These are phyloP conservation scores for Erythrocercus mccallii DNA, from an alignment of 2,113 vertebrate genomes.

Conservation along the genomic window DNA sequence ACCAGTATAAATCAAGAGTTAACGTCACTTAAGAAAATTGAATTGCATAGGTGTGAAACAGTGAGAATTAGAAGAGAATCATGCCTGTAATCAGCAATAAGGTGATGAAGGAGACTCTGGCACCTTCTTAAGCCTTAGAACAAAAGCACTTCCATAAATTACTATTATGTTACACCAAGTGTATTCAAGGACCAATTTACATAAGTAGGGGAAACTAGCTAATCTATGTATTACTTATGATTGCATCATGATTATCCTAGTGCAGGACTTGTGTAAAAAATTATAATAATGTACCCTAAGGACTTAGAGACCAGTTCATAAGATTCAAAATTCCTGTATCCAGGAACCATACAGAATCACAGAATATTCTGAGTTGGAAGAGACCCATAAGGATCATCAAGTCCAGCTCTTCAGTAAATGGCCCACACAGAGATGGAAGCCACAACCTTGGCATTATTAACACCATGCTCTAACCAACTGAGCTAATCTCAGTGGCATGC, in stretches of 20 bases:
- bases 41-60: slow-evolving; percentile 1
- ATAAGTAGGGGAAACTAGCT: not conserved
- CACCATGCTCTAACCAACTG: not conserved
- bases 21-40: not conserved
- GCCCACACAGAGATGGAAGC: not conserved
- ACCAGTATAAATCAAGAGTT: not conserved
- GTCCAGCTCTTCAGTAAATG: not conserved
- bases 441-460: not conserved
- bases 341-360: not conserved
- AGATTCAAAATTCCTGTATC: not conserved
- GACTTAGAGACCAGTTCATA: not conserved
- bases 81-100: not conserved
- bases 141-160: slow-evolving; percentile 21
- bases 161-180: not conserved
- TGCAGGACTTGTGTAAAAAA: not conserved
- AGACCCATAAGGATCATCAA: not conserved
- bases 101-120: slow-evolving; percentile 10
- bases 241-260: not conserved
- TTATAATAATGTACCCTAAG: not conserved
- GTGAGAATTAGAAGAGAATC: not conserved
- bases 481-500: not conserved
- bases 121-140: slow-evolving; percentile 24
- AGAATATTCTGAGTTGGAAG: not conserved
- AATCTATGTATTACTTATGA: not conserved
- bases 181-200: slow-evolving; percentile 13